These are phyloP conservation scores for Perca schrenkii DNA, from an alignment of 2,113 vertebrate species.

Conservation along the genomic window DNA sequence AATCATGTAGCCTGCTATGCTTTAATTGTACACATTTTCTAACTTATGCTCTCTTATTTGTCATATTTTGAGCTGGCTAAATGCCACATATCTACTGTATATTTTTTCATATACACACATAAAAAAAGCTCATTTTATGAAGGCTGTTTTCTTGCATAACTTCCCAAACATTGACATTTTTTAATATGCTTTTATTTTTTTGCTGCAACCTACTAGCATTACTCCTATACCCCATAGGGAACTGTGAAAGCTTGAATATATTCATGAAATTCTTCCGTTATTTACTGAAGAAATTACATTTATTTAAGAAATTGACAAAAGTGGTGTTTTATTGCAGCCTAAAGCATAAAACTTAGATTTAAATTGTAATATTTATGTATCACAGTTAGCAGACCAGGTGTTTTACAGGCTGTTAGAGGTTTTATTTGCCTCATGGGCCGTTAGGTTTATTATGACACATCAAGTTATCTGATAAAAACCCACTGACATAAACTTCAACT, in stretches of 20 bases:
- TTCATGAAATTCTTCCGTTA: slow-evolving; percentile 17
- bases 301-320: slow-evolving; percentile 7
- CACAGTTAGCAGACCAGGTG: slow-evolving; percentile 31
- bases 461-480: slow-evolving; percentile 31
- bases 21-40: background rate
- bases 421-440: slow-evolving; percentile 49
- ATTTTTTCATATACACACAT: background rate
- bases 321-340: slow-evolving; percentile 8
- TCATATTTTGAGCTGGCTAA: background rate
- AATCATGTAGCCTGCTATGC: background rate
- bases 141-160: background rate
- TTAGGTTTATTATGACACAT: slow-evolving; percentile 33
- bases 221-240: background rate
- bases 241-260: slow-evolving; percentile 21
- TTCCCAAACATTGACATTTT: background rate
- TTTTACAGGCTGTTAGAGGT: slow-evolving; percentile 37
- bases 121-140: background rate
- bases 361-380: slow-evolving; percentile 37
- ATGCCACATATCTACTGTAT: background rate
- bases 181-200: background rate
- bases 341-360: background rate
- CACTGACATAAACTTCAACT: slow-evolving; percentile 28
- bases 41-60: background rate
- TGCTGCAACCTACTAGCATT: background rate
- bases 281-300: slow-evolving; percentile 13